These are phyloP conservation scores for Nothobranchius kuhntae DNA, from an alignment of 2,113 vertebrate species.

Conservation along the genomic window DNA sequence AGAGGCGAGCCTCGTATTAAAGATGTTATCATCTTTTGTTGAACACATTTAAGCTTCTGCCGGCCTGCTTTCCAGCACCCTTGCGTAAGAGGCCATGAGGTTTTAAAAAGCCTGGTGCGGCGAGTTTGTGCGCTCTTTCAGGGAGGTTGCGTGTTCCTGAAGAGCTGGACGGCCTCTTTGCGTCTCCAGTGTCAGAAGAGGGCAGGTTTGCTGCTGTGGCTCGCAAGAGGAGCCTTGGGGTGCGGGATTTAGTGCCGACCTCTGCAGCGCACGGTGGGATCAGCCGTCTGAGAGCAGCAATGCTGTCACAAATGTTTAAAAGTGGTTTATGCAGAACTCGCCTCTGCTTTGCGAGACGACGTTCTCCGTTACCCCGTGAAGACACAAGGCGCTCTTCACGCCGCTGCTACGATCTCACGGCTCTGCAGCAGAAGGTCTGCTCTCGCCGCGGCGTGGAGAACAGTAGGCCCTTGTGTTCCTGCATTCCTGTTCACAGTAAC, in stretches of 20 bases:
- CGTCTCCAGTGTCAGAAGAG: slow-evolving; percentile 40
- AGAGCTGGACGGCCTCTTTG: slow-evolving; percentile 22
- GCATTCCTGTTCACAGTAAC: slow-evolving; percentile 67
- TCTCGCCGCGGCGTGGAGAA: slow-evolving; percentile 28
- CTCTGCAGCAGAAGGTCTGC: slow-evolving; percentile 9
- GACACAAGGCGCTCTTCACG: neutral
- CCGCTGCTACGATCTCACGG: slow-evolving; percentile 17
- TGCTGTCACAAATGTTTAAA: neutral
- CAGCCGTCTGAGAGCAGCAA: neutral
- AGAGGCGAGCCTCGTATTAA: neutral
- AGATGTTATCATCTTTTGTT: neutral
- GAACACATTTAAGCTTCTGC: neutral
- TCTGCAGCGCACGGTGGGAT: neutral
- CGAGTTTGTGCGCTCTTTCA: neutral
- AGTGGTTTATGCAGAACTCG: neutral
- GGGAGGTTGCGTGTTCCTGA: slow-evolving; percentile 11
- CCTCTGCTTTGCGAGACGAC: neutral
- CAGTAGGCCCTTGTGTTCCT: slow-evolving; percentile 63
- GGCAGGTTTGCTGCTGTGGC: slow-evolving; percentile 29
- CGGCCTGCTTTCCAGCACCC: slow-evolving; percentile 2
- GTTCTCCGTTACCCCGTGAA: neutral
- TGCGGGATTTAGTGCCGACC: slow-evolving; percentile 18
- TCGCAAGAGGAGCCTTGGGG: slow-evolving; percentile 9
- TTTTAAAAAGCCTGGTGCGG: neutral
- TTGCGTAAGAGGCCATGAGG: neutral